A percentile compares a stretch with the other conserved stretches of the same genome.
phyloP scores from a whole-genome alignment of 2,113 vertebrate species.

The Donacobius atricapilla region DNA sequence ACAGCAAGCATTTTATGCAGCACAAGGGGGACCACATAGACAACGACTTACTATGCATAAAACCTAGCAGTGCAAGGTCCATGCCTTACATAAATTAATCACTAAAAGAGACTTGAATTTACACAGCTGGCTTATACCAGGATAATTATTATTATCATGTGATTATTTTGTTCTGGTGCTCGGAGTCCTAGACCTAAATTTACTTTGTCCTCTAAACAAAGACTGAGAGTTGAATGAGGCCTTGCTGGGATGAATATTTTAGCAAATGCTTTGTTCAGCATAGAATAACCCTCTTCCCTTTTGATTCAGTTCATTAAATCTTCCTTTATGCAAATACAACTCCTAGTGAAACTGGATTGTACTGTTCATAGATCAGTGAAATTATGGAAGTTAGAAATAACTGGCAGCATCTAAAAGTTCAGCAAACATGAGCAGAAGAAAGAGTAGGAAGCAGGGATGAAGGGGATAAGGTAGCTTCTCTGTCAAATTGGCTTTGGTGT shows the following conservation, averaged over 20 bases:
- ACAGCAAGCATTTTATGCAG: neutral
- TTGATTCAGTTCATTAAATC: neutral
- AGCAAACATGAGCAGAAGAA: neutral
- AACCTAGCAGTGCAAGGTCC: neutral
- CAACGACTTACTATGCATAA: neutral
- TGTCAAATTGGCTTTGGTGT: neutral
- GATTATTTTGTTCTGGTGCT: neutral
- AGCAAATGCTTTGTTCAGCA: neutral
- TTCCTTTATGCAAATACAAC: neutral
- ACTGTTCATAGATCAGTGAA: neutral
- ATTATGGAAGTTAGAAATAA: neutral
- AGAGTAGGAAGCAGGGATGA: neutral
- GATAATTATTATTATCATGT: neutral
- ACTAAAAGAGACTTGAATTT: neutral
- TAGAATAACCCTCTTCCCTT: neutral
- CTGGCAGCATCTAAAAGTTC: neutral
- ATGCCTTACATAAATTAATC: neutral
- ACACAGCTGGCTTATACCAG: neutral
- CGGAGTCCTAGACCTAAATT: conserved; percentile 1
- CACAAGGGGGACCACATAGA: neutral
- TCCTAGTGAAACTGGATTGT: neutral
- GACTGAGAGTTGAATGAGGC: neutral
- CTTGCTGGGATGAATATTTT: neutral
- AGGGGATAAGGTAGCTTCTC: neutral
- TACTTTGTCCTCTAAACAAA: neutral